These are phyloP conservation scores for Coelogynopora nodosa DNA, from an alignment of 2,888 invertebrate genomes.

Conservation along the genomic window DNA sequence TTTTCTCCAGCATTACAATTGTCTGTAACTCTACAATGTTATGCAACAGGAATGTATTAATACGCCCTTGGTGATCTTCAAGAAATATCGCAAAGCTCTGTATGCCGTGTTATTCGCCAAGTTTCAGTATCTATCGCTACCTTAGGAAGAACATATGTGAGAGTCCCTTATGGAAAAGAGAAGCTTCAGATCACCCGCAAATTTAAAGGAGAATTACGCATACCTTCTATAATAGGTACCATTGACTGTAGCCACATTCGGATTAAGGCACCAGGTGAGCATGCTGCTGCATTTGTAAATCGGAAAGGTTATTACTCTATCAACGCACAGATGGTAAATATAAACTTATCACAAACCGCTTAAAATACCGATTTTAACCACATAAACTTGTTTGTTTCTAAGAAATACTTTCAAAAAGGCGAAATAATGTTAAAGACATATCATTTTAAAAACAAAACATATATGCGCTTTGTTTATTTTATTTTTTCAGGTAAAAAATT, in stretches of 20 bases:
- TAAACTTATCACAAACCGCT: no score
- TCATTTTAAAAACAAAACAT: no score
- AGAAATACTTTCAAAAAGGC: no score
- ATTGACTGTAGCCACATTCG: background rate
- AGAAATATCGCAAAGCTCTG: no score
- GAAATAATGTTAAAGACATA: no score
- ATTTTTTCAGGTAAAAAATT: background rate
- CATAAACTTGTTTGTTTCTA: no score
- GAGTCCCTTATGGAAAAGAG: background rate
- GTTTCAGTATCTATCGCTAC: background rate
- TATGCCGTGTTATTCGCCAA: background rate
- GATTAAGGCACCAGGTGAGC: background rate
- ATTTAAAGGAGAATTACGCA: background rate
- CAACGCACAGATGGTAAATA: background rate
- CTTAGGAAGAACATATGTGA: background rate
- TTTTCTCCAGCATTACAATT: background rate
- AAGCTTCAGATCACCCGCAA: background rate
- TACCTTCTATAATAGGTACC: background rate
- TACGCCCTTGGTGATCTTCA: no score
- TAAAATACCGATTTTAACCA: no score
- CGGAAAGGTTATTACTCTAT: background rate
- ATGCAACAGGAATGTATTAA: background rate
- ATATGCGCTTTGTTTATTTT: background rate
- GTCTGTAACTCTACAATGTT: background rate
- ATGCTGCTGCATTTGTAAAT: slow-evolving; percentile 1